These are phyloP conservation scores for Agrochola circellaris DNA, from an alignment of 2,888 invertebrate species.

Conservation along the genomic window DNA sequence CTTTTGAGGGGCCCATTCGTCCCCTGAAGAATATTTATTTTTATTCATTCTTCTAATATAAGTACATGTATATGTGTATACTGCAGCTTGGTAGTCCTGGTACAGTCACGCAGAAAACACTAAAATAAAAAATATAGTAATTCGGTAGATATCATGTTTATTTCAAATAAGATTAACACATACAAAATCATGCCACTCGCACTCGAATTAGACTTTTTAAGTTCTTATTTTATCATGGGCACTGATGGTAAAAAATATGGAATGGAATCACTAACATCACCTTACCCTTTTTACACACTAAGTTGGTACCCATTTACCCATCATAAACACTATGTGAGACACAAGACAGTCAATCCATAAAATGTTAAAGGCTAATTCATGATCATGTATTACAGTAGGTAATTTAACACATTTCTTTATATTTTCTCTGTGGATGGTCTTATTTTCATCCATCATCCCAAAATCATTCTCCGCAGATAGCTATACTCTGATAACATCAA, in stretches of 20 bases:
- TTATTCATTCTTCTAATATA: no score
- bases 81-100: no score
- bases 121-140: no score
- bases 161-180: no score
- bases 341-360: background rate
- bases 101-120: no score
- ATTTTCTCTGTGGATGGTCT: background rate
- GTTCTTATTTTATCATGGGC: background rate
- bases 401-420: background rate
- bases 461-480: conserved; percentile 38
- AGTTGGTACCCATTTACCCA: no score
- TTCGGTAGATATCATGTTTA: no score
- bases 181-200: background rate
- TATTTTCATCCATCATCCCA: conserved; percentile 15
- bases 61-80: no score
- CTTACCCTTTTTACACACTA: background rate
- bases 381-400: background rate
- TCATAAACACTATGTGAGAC: background rate
- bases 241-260: no score
- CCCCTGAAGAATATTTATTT: no score
- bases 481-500: conserved; percentile 35
- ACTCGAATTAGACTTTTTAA: background rate
- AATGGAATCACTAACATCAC: no score
- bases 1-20: no score
- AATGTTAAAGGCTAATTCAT: background rate